These are phyloP conservation scores for Thamnophis elegans DNA, from an alignment of 2,797 vertebrate genomes.

Conservation along the genomic window DNA sequence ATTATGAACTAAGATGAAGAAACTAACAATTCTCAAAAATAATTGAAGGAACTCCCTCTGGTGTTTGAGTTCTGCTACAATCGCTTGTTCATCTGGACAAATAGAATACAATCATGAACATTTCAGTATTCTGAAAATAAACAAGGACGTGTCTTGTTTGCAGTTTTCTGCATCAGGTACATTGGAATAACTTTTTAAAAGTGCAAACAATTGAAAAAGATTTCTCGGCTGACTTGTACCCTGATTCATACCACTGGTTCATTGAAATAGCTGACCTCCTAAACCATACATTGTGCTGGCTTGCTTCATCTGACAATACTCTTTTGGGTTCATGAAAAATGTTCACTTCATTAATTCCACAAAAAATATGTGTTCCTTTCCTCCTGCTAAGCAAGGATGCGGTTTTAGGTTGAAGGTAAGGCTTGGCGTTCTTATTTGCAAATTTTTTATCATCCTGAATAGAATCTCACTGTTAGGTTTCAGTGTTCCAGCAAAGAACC, in stretches of 20 bases:
- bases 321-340: background rate
- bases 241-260: constrained; percentile 34
- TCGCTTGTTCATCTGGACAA: background rate
- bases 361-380: background rate
- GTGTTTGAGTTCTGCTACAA: accelerated
- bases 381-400: background rate
- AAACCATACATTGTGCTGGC: background rate
- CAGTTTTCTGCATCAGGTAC: background rate
- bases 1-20: background rate
- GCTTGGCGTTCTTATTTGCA: background rate
- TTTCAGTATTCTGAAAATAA: background rate
- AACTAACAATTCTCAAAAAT: background rate
- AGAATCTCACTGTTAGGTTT: background rate
- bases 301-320: background rate
- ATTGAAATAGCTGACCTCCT: constrained; percentile 48
- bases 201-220: background rate
- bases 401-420: background rate
- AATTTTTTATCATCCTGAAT: background rate
- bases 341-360: background rate
- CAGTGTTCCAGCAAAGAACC: background rate
- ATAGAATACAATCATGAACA: accelerated
- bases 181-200: background rate
- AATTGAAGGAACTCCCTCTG: background rate
- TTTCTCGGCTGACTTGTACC: constrained; percentile 26
- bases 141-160: background rate